A percentile compares a stretch with the other conserved stretches of the same genome.
phyloP scores from a whole-genome alignment of 2,113 vertebrate species.

The Phainopepla nitens region DNA sequence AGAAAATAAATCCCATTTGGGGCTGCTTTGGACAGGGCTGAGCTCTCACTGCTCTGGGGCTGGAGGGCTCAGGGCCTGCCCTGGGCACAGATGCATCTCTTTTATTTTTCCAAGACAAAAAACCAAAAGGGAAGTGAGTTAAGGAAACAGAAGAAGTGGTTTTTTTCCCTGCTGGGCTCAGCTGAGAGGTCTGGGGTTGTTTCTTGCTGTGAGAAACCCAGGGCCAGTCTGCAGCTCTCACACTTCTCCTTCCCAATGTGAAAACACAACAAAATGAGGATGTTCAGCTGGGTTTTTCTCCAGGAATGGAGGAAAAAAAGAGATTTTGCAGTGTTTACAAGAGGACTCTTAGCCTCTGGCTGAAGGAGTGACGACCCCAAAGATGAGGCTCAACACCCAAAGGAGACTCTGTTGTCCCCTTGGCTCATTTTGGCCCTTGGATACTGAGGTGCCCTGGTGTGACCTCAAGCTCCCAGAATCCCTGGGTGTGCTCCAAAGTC shows the following conservation, averaged over 20 bases:
- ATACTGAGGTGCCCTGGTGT: accelerated
- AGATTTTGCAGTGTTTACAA: not conserved
- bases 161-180: not conserved
- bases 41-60: not conserved
- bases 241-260: not conserved
- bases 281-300: not conserved
- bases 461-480: not conserved
- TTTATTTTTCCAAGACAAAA: not conserved
- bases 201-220: not conserved
- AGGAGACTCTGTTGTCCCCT: not conserved
- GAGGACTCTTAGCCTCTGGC: too few species aligned
- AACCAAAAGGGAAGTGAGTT: not conserved
- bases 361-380: not conserved
- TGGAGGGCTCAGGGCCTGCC: not conserved
- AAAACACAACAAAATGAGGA: not conserved
- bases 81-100: not conserved
- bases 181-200: not conserved
- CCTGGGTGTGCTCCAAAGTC: not conserved
- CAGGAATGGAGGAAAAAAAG: not conserved
- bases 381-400: not conserved
- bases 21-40: not conserved
- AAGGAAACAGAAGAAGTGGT: not conserved
- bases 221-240: not conserved
- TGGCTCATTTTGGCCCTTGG: too few species aligned
- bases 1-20: not conserved